Base-by-base conservation (phyloP, 2,797 vertebrate genomes). In the Mus caroli region DNA sequence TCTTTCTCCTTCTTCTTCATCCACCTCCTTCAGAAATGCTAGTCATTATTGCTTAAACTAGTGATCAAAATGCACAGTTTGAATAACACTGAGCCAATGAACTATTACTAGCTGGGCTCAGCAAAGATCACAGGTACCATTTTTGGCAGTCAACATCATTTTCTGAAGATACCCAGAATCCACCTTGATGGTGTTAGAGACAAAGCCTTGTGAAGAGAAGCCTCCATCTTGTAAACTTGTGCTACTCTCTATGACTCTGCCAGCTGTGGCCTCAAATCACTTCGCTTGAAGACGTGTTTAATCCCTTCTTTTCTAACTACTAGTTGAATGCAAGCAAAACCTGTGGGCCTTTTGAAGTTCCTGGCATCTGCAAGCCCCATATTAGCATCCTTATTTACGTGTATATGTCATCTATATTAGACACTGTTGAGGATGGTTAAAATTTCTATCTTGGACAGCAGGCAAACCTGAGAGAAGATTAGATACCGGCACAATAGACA, bases 71-170 rank as follows among this genome's bases (percentile, higher is more conserved):
- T 12, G 46, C 46, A 31, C 37, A 19, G 24, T 54, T 93, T 80
- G 82, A 93, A 75, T 56, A 62, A 56, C 12, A 43, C 19, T 6
- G 46, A 50, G 14, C n/a, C 9, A 1, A 77, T 34, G 69, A 43
- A 17, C 8, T 77, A 6, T 9, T 13, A 3, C 6, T 13, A 3
- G 26, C 9, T 19, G 62, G 4, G 2, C 31, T 6, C 14, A 46
- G 20, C 6, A 20, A 1, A 3, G 15, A 52, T 22, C 20, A 14
- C 5, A 34, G 37, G 46, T 13, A 6, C 9, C 2, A 0, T 82
- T 28, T 34, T 67, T 40, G 46, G 40, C 52, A 31, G 37, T 50
- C 7, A 40, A 43, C 43, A 24, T 40, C 60, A 15, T 60, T 71
- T 88, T 5, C 54, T 58, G 34, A 78, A 90, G 78, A 85, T 10